Evolutionary conservation across 2,797 vertebrate genomes (phyloP).

Genomic region (Melanotaenia nigrans): DNA sequence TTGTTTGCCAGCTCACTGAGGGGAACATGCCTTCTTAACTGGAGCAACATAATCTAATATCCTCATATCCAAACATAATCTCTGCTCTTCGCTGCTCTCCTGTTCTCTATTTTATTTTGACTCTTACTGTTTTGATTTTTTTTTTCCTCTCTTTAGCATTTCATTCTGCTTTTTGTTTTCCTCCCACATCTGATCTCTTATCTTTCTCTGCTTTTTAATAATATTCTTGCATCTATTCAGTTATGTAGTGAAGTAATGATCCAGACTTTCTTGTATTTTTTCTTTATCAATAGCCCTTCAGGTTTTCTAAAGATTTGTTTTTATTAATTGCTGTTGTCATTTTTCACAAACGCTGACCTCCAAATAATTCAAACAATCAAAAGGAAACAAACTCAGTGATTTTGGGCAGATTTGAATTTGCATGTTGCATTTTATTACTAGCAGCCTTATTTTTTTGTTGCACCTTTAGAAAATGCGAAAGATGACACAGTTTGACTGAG

Average conservation of each 20-base stretch:
- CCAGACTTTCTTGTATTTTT: neutral
- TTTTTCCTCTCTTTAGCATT: neutral
- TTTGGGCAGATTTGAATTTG: too few relatives aligned
- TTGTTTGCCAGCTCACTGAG: conserved; percentile 68
- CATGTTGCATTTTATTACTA: too few relatives aligned
- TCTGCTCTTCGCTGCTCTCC: conserved; percentile 28
- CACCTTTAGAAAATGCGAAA: too few relatives aligned
- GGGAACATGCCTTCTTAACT: conserved; percentile 66
- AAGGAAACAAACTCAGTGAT: too few relatives aligned
- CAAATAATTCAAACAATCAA: neutral
- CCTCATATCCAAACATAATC: conserved; percentile 33
- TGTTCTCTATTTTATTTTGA: neutral
- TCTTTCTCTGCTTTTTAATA: neutral
- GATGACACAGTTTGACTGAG: too few relatives aligned
- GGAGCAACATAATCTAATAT: conserved; percentile 46
- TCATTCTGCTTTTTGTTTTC: neutral
- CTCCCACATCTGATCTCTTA: neutral
- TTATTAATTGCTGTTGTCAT: neutral
- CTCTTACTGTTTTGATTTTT: neutral
- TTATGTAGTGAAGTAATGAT: neutral
- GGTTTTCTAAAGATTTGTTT: neutral
- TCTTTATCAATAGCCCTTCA: neutral
- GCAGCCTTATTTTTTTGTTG: too few relatives aligned
- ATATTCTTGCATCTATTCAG: neutral
- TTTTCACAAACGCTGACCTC: neutral